These are phyloP conservation scores for Drosophila longiperda DNA, from an alignment of 2,888 invertebrate species.

Conservation along the genomic window DNA sequence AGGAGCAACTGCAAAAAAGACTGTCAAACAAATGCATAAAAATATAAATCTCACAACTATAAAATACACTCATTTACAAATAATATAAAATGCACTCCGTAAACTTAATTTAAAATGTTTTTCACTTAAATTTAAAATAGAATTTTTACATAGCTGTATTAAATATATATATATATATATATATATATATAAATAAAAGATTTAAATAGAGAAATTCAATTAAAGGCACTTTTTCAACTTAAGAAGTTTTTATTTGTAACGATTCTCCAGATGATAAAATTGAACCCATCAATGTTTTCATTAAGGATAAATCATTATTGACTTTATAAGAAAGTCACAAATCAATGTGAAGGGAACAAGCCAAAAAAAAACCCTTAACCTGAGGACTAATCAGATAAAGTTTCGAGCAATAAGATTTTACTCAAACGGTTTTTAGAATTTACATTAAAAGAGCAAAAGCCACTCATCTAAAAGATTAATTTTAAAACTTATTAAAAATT, in stretches of 20 bases:
- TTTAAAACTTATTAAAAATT: background rate
- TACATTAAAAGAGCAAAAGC: background rate
- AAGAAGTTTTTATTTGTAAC: background rate
- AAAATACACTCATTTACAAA: conserved; percentile 7
- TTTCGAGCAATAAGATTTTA: background rate
- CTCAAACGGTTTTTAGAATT: background rate
- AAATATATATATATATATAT: too few relatives aligned
- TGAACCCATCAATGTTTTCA: background rate
- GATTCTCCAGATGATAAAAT: background rate
- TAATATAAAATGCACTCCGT: background rate
- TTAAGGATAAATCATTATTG: background rate
- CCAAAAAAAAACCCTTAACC: background rate
- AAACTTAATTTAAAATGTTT: background rate
- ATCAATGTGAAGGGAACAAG: background rate
- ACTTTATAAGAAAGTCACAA: background rate
- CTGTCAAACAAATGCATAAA: background rate
- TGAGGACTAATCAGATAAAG: background rate
- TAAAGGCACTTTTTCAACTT: background rate
- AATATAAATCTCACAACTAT: background rate
- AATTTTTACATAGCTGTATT: background rate
- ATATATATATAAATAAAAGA: background rate
- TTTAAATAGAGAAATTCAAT: background rate
- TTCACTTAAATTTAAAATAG: background rate
- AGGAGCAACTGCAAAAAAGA: too few relatives aligned
- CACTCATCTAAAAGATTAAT: background rate